These are phyloP conservation scores for Corticium candelabrum DNA, from an alignment of 37 sponge, comb jelly and placozoan genomes.

Conservation along the genomic window DNA sequence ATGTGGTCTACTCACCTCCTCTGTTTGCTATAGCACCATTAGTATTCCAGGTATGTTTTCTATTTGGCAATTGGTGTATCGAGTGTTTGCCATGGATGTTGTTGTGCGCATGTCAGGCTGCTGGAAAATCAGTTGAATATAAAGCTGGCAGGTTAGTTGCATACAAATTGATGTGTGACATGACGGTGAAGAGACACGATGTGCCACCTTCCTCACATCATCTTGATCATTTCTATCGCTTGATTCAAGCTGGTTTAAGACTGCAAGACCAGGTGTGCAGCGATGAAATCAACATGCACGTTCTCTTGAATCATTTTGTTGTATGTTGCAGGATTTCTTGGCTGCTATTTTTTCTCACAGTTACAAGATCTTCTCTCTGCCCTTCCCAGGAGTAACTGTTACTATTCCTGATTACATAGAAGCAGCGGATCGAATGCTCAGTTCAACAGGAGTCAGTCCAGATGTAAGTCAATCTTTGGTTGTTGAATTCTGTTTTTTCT, in stretches of 20 bases:
- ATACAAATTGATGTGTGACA: slow-evolving; percentile 66
- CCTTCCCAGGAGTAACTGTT: slow-evolving; percentile 7
- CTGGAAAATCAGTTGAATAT: slow-evolving; percentile 28
- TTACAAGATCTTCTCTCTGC: background rate
- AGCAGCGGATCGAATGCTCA: background rate
- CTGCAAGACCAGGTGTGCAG: slow-evolving; percentile 7
- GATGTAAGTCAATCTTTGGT: background rate
- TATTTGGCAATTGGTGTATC: too few relatives aligned
- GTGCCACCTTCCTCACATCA: slow-evolving; percentile 18
- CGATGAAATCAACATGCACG: background rate
- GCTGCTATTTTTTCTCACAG: slow-evolving; percentile 9
- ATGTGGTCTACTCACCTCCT: slow-evolving; percentile 9
- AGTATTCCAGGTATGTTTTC: background rate
- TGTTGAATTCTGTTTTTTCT: too few relatives aligned
- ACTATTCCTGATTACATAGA: slow-evolving; percentile 3
- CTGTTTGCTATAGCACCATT: background rate
- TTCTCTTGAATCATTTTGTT: background rate
- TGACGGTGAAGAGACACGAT: slow-evolving; percentile 46
- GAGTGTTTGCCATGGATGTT: too few relatives aligned
- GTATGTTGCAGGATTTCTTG: background rate
- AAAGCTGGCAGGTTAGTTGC: slow-evolving; percentile 36
- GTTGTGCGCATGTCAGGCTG: too few relatives aligned
- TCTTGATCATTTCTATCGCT: slow-evolving; percentile 65
- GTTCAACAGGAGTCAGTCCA: too few relatives aligned
- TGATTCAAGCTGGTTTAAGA: slow-evolving; percentile 27